Evolutionary conservation across 2,797 vertebrate genomes (phyloP).

Genomic region (Sandelia bainsii): DNA sequence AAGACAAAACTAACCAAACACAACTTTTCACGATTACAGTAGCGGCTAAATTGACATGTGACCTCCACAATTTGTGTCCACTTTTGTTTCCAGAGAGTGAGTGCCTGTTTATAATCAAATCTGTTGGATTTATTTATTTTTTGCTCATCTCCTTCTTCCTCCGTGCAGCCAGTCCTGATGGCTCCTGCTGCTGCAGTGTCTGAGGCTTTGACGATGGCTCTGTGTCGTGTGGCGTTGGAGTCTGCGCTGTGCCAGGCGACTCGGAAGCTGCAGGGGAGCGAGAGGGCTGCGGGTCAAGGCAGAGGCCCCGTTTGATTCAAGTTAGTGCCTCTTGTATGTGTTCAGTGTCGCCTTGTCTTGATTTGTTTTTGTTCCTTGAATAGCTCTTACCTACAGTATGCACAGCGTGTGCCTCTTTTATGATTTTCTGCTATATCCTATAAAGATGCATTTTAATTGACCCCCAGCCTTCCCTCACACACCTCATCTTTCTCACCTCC

Average conservation of each 20-base stretch:
- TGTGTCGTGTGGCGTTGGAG: slow-evolving; percentile 70
- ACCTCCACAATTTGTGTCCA: slow-evolving; percentile 63
- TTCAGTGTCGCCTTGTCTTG: neutral
- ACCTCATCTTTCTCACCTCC: slow-evolving; percentile 65
- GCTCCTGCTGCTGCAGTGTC: slow-evolving; percentile 73
- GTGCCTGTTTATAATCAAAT: slow-evolving; percentile 48
- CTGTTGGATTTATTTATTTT: slow-evolving; percentile 19
- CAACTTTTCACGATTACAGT: slow-evolving; percentile 56
- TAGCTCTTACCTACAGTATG: slow-evolving; percentile 46
- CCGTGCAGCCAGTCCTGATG: slow-evolving; percentile 52
- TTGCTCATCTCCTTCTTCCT: neutral
- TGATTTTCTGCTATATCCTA: slow-evolving; percentile 39
- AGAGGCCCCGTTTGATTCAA: slow-evolving; percentile 40
- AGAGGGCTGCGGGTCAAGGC: slow-evolving; percentile 34
- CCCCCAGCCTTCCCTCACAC: slow-evolving; percentile 30
- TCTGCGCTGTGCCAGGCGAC: slow-evolving; percentile 65
- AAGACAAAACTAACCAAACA: slow-evolving; percentile 72
- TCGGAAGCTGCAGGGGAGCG: slow-evolving; percentile 28
- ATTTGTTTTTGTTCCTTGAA: slow-evolving; percentile 40
- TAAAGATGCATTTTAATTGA: slow-evolving; percentile 39
- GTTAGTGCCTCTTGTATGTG: slow-evolving; percentile 41
- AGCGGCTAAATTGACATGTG: slow-evolving; percentile 66
- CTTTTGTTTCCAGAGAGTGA: slow-evolving; percentile 45
- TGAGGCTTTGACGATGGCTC: slow-evolving; percentile 68
- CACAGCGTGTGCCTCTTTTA: slow-evolving; percentile 49